Base-by-base conservation (phyloP, 2,888 invertebrate genomes). In the Alentia gelatinosa region DNA sequence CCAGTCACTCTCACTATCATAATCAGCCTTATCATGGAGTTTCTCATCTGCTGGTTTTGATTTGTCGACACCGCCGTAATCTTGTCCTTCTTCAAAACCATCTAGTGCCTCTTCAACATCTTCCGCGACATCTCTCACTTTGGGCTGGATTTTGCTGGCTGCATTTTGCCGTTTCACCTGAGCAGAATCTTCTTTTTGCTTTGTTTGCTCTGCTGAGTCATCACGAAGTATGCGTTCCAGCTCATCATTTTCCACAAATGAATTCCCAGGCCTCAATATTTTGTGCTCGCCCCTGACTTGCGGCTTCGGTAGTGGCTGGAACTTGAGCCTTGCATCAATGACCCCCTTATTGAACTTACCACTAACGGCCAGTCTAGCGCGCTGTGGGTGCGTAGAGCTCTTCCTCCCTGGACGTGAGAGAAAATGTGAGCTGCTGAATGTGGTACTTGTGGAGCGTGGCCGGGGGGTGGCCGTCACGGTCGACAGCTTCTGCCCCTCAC, bases 381-480 rank as follows among this genome's bases (percentile, higher is more conserved):
- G 19, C 79, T 79, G 79, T 12, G 79, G 79, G 23, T 39, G 79
- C 1, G 79, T 79, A 19, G 35, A 79, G 79, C 79, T 39, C 37
- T 39, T 79, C 79, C 79, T 79, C 15, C 79, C 79, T 1, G 79
- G 79, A 7, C 37, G 35, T 1, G 79, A 79, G 37, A 79, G 37
- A 39, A 79, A n/a, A 23, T 35, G 79, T 1, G 79, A 79, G 79
- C 79, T 79, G 79, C 79, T 79, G 79, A 79, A 79, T 1, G 79
- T 79, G 39, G 79, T 79, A 39, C 79, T 79, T 12, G 79, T 79
- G 39, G 37, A 37, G 5, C 79, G 35, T 15, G 79, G 79, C 26
- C 79, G 35, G 9, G 79, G 79, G 39, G 79, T 79, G 79, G 79
- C 35, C 5, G 79, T 79, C 9, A 39, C 79, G 4, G 68, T 30